Evolutionary conservation across 2,888 invertebrate genomes (phyloP).

Genomic region (Dioctria linearis): DNA sequence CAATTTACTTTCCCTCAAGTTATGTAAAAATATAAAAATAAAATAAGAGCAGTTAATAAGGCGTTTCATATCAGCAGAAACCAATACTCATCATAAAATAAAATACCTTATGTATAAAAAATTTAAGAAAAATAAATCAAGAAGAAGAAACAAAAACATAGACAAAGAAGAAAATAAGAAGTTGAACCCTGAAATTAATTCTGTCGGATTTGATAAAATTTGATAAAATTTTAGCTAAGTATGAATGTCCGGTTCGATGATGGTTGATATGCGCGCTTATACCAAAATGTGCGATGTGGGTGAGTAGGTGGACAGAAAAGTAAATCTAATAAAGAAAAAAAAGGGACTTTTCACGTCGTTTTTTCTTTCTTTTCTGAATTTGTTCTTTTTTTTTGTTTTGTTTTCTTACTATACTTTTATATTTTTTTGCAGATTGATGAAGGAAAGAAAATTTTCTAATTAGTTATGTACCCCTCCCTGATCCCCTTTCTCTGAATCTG

Average conservation of each 20-base stretch:
- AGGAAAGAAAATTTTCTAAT: conserved; percentile 55
- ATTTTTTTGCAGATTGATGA: conserved; percentile 41
- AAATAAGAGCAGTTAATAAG: too few species aligned
- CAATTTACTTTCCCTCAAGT: background rate
- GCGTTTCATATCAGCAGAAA: too few species aligned
- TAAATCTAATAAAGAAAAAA: too few species aligned
- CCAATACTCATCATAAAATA: too few species aligned
- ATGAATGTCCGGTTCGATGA: background rate
- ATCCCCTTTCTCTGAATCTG: background rate
- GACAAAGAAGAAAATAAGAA: background rate
- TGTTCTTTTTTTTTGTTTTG: background rate
- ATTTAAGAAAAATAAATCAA: background rate
- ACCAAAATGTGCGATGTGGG: background rate
- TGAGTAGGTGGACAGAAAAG: background rate
- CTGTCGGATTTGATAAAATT: background rate
- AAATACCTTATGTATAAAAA: too few species aligned
- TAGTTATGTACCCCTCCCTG: conserved; percentile 49
- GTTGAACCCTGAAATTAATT: background rate
- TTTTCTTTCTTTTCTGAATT: background rate
- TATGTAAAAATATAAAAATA: too few species aligned
- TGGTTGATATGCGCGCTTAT: background rate
- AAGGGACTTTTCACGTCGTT: too few species aligned
- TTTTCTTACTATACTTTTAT: background rate
- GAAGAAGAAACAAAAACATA: background rate
- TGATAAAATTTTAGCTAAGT: background rate